A percentile compares a stretch with the other conserved stretches of the same genome.
These are phyloP conservation scores for Podarcis raffonei DNA, from an alignment of 2,113 vertebrate genomes.

Conservation along the genomic window DNA sequence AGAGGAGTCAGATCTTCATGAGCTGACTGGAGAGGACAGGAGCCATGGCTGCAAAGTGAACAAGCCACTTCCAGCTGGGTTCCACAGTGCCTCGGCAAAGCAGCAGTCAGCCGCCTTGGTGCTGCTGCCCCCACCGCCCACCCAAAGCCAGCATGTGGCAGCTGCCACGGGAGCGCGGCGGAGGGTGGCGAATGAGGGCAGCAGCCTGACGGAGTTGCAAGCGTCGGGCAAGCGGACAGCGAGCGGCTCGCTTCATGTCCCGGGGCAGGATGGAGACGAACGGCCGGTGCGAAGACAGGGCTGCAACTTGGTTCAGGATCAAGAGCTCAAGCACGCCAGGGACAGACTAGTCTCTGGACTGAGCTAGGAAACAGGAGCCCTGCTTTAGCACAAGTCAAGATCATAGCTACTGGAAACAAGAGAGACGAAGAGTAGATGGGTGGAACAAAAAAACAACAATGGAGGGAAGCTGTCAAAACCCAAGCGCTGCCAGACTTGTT, in stretches of 20 bases:
- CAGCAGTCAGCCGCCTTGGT: neutral
- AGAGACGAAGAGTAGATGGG: neutral
- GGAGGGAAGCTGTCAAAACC: neutral
- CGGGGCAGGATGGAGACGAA: neutral
- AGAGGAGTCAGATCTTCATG: neutral
- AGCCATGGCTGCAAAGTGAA: neutral
- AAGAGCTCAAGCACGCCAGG: neutral
- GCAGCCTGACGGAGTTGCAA: neutral
- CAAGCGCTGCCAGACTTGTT: no score
- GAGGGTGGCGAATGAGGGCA: neutral
- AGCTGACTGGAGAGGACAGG: neutral
- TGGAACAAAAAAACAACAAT: no score
- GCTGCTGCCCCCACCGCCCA: neutral
- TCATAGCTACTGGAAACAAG: no score
- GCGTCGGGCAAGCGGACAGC: neutral
- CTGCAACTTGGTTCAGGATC: neutral
- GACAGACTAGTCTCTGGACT: no score
- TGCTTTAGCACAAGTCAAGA: neutral
- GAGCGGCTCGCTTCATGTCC: neutral
- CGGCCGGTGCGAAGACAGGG: neutral
- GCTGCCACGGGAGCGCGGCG: neutral
- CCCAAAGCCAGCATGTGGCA: neutral
- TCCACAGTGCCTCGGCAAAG: neutral
- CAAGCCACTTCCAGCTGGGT: constrained; percentile 8
- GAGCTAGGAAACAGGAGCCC: neutral